Evolutionary conservation across 1,140 invertebrate species (phyloP), one percentile per base, ranked within the genome.

Genomic region (Drosophila ambigua): DNA sequence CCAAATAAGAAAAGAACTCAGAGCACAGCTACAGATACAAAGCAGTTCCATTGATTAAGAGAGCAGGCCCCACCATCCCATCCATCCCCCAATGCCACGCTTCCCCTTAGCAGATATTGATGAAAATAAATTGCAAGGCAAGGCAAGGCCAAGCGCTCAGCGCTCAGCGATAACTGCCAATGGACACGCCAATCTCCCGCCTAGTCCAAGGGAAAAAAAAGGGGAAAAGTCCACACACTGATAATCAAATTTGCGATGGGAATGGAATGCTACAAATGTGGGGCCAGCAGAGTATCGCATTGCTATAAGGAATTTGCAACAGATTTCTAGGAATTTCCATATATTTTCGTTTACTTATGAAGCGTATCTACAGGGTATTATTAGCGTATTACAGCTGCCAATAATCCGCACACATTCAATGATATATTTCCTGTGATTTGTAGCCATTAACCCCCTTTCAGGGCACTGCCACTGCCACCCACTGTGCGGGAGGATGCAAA

Each of bases 11-110:
- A 83, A 64, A 65, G 57, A 50, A 64, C 41, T 24, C 59, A 59
- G 48, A 73, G 52, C 53, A 73, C 50, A 50, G 46, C 26, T 26
- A 39, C 51, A 60, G 43, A 57, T 50, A 83, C 82, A 85, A 85
- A 81, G 78, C 65, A 52, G 62, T 74, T 82, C 71, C 81, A 87
- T 85, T 85, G 81, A 85, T 85, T 85, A 82, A 87, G 54, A 51
- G 49, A 59, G 65, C 59, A 20, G 11, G 45, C 60, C 55, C 57
- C 35, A 35, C 50, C 45, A 55, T 68, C 23, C 49, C 39, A 16
- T 16, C 16, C n/a, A n/a, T 35, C 41, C 60, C 1, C 20, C 1
- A 1, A 20, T 1, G 20, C 20, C 20, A 20, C 20, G 2, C 65
- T 52, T 50, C 51, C 62, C 50, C 23, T 52, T 44, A 13, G n/a